Conservation (phyloP, 2,113 vertebrate species). For the Okapia johnstoni region DNA sequence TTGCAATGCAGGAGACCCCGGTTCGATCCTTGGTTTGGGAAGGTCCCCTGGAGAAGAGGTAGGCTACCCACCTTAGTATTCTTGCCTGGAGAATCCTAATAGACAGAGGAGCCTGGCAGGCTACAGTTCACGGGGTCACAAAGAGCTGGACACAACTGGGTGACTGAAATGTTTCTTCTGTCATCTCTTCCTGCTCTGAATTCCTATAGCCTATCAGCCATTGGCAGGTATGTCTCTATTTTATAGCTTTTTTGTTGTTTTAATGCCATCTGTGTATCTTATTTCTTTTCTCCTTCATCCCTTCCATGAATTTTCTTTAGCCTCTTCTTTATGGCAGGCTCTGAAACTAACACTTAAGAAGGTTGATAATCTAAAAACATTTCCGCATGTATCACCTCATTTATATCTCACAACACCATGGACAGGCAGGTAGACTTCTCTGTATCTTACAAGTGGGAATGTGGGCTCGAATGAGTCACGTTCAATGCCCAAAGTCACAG, state of each 20-base stretch:
- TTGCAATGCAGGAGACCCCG: neutral
- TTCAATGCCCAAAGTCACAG: neutral
- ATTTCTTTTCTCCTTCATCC: neutral
- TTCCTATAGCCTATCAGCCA: neutral
- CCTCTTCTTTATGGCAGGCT: neutral
- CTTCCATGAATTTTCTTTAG: neutral
- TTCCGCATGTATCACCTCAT: neutral
- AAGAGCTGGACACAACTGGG: neutral
- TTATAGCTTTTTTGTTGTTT: neutral
- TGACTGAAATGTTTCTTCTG: neutral
- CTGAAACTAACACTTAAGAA: neutral
- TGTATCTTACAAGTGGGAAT: neutral
- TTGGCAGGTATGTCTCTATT: neutral
- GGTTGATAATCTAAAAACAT: neutral
- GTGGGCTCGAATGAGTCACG: neutral
- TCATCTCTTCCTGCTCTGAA: neutral
- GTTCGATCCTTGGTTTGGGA: neutral
- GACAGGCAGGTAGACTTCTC: neutral
- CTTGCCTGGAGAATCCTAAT: neutral
- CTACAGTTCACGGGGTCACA: neutral
- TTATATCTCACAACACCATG: neutral
- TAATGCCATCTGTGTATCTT: neutral
- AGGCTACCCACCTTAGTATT: neutral
- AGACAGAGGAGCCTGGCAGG: neutral
- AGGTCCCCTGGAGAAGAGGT: neutral